Percentiles rank a stretch among this genome's conserved stretches.
These are phyloP conservation scores for Lasiurus borealis DNA, from an alignment of 2,113 vertebrate genomes.

Conservation along the genomic window DNA sequence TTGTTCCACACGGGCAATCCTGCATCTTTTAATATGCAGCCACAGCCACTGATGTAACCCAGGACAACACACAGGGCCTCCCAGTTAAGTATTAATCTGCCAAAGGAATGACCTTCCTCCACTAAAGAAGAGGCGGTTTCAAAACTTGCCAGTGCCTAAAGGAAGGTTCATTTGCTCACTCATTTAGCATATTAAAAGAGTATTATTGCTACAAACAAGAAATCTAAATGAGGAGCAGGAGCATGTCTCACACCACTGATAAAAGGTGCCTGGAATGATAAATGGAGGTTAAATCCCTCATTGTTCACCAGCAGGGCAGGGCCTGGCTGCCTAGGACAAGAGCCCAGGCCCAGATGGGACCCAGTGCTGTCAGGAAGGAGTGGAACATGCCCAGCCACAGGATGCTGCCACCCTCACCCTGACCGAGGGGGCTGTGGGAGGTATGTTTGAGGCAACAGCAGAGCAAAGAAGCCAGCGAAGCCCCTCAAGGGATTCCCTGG, in stretches of 20 bases:
- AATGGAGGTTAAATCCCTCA: conserved; percentile 53
- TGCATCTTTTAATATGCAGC: conserved; percentile 48
- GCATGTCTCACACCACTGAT: conserved; percentile 80
- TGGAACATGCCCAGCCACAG: accelerated
- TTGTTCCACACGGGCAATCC: background rate
- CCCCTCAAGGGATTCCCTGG: background rate
- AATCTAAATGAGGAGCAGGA: conserved; percentile 83
- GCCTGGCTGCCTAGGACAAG: accelerated
- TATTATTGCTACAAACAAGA: conserved; percentile 87
- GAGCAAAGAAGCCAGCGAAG: background rate
- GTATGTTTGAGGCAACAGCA: background rate
- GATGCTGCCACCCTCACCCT: background rate
- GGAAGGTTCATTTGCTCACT: conserved; percentile 84
- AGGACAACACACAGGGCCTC: conserved; percentile 56
- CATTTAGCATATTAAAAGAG: conserved; percentile 87
- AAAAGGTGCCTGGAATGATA: conserved; percentile 81
- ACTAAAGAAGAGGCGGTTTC: conserved; percentile 75
- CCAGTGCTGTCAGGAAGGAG: accelerated
- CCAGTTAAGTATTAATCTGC: conserved; percentile 76
- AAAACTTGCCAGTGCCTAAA: conserved; percentile 53
- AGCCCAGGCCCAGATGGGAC: accelerated
- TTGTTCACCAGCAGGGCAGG: conserved; percentile 74
- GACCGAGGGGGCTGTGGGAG: background rate
- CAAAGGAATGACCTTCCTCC: conserved; percentile 83
- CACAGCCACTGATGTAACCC: conserved; percentile 74